Evolutionary conservation across 2,113 vertebrate species (phyloP).

Genomic region (Gopherus evgoodei): DNA sequence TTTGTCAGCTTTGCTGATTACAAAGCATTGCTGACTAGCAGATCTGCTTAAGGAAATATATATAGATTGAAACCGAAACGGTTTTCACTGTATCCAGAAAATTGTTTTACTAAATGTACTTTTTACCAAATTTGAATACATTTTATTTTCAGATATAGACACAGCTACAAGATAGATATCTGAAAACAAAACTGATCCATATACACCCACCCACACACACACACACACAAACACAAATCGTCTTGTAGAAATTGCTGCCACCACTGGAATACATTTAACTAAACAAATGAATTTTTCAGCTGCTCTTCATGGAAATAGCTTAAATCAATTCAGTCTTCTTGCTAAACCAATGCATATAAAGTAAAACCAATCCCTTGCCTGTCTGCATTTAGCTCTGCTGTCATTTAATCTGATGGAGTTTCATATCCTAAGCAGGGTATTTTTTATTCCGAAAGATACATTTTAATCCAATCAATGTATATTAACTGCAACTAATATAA

Average conservation of each 20-base stretch:
- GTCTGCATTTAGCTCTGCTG: neutral
- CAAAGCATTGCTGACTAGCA: neutral
- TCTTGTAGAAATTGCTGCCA: slow-evolving; percentile 3
- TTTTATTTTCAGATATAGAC: neutral
- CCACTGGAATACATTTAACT: slow-evolving; percentile 24
- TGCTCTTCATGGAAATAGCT: slow-evolving; percentile 38
- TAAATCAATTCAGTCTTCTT: slow-evolving; percentile 46
- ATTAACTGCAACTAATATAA: slow-evolving; percentile 73
- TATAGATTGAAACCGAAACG: neutral
- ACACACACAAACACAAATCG: neutral
- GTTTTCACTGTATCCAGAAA: neutral
- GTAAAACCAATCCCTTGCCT: slow-evolving; percentile 26
- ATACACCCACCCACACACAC: neutral
- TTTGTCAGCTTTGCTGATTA: neutral
- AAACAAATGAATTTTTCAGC: slow-evolving; percentile 57
- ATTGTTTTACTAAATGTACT: neutral
- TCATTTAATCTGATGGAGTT: slow-evolving; percentile 53
- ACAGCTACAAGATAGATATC: neutral
- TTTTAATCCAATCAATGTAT: slow-evolving; percentile 75
- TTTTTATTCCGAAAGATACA: slow-evolving; percentile 53
- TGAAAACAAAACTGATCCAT: slow-evolving; percentile 8
- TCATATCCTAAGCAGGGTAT: slow-evolving; percentile 49
- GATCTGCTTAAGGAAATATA: neutral
- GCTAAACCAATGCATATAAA: slow-evolving; percentile 42
- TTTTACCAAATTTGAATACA: neutral